Conservation (phyloP, 2,888 invertebrate genomes). For the Osedax fenrisi region DNA sequence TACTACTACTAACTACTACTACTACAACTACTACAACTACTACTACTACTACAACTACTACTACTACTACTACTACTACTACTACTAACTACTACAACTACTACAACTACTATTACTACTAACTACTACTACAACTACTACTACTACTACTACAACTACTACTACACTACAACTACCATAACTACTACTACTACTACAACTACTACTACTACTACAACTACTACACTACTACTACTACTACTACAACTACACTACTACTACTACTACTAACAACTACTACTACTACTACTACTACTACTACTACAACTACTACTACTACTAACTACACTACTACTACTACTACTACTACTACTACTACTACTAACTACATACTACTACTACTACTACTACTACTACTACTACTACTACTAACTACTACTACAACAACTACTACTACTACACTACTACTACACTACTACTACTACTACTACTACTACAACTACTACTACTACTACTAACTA, state of each 20-base stretch:
- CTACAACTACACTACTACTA: not conserved
- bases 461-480: not conserved
- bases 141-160: not conserved
- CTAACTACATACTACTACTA: not conserved
- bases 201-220: not conserved
- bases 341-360: not conserved
- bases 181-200: not conserved
- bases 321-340: not conserved
- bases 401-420: not conserved
- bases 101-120: not conserved
- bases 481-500: not conserved
- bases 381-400: not conserved
- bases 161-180: not conserved
- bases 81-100: not conserved
- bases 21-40: not conserved
- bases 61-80: not conserved
- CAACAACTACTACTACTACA: not conserved
- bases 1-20: not conserved
- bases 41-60: not conserved
- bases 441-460: not conserved
- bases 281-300: not conserved
- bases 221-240: not conserved
- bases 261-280: not conserved
- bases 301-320: not conserved
- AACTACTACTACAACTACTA: not conserved